Conservation (phyloP, 2,888 invertebrate genomes). For the Eupithecia insigniata region DNA sequence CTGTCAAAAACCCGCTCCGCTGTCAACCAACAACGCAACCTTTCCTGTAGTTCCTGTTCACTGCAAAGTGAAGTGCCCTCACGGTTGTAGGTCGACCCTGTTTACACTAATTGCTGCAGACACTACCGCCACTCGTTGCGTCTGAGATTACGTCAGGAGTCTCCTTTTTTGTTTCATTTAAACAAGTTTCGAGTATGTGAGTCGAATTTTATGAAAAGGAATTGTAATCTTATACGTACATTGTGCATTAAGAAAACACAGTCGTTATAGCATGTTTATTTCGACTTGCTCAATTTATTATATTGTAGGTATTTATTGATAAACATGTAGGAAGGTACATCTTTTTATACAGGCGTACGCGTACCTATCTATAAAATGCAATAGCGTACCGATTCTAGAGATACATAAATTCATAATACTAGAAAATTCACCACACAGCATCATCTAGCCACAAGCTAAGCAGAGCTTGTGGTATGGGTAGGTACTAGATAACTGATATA, state of each 20-base stretch:
- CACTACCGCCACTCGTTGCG: slow-evolving; percentile 59
- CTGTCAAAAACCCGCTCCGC: slow-evolving; percentile 28
- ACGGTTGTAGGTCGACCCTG: slow-evolving; percentile 67
- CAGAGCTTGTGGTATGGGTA: too few relatives aligned
- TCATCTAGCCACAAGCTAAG: too few relatives aligned
- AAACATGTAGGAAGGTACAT: too few relatives aligned
- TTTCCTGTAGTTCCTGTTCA: slow-evolving; percentile 26
- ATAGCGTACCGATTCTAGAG: too few relatives aligned
- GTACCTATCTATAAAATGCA: too few relatives aligned
- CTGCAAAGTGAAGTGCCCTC: slow-evolving; percentile 62
- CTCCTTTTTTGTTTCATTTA: slow-evolving; percentile 13
- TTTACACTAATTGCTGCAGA: slow-evolving; percentile 77
- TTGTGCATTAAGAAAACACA: neutral
- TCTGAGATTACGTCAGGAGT: slow-evolving; percentile 48
- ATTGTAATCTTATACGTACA: neutral
- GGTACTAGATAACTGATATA: too few relatives aligned
- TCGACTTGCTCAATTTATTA: too few relatives aligned
- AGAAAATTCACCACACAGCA: too few relatives aligned
- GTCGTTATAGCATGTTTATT: neutral
- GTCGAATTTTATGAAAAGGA: neutral
- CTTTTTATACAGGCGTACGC: too few relatives aligned
- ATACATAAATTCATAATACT: too few relatives aligned
- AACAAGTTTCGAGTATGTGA: slow-evolving; percentile 9
- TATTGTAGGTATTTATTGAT: too few relatives aligned
- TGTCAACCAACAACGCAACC: slow-evolving; percentile 21